phyloP scores from a whole-genome alignment of 1,140 invertebrate species.

The Cotesia vestalis region DNA sequence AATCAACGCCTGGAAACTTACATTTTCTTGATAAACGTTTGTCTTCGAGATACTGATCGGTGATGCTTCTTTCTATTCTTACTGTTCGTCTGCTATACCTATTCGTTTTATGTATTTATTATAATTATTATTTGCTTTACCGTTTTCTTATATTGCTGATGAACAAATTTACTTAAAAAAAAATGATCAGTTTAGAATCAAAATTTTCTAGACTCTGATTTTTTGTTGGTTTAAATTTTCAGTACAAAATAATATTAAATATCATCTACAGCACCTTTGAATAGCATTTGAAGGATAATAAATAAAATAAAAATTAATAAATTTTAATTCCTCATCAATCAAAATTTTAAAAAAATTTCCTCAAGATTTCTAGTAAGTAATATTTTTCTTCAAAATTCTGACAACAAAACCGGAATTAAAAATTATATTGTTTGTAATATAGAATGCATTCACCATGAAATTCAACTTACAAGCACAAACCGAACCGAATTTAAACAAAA shows the following conservation, averaged over 20 bases:
- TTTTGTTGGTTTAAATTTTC: no score
- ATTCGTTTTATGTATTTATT: not conserved
- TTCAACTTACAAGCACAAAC: no score
- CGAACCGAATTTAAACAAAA: not conserved
- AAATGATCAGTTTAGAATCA: no score
- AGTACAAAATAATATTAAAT: no score
- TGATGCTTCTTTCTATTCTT: conserved; percentile 39
- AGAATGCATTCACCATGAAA: no score
- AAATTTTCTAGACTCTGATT: no score
- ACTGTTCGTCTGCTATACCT: not conserved
- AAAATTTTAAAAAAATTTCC: no score
- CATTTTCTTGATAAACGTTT: conserved; percentile 39
- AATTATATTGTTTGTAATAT: no score
- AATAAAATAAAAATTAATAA: not conserved
- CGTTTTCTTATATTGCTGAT: not conserved
- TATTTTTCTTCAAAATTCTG: no score
- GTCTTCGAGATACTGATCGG: conserved; percentile 46
- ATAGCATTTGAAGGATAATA: not conserved
- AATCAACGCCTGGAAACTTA: conserved; percentile 32
- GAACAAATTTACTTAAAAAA: not conserved
- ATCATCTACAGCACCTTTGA: not conserved
- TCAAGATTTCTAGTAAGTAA: no score
- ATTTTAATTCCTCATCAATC: no score
- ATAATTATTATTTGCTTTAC: not conserved
- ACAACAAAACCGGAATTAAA: no score